These are phyloP conservation scores for Thymelicus lineola DNA, from an alignment of 2,888 invertebrate species.

Conservation along the genomic window DNA sequence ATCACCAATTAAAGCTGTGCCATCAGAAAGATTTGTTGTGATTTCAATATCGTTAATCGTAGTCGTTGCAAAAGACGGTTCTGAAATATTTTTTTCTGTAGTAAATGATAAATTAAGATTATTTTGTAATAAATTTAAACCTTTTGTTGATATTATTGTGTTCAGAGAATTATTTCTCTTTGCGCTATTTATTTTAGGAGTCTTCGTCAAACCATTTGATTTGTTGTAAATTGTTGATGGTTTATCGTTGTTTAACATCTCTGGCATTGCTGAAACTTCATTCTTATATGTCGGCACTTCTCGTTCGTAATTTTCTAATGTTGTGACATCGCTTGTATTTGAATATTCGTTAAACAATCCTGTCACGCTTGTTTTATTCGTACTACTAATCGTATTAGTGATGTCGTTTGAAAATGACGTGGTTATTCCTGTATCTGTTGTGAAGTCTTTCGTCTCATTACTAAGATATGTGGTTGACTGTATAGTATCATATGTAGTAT, in stretches of 20 bases:
- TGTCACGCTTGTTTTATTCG: not conserved
- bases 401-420: not conserved
- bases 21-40: not conserved
- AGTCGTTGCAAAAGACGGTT: not conserved
- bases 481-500: not conserved
- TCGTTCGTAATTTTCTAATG: not conserved
- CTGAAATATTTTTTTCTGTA: not conserved
- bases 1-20: not conserved
- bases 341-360: conserved; percentile 44
- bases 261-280: too few relatives aligned
- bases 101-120: not conserved
- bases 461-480: too few relatives aligned
- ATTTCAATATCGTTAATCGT: not conserved
- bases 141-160: not conserved
- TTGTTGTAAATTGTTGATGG: not conserved
- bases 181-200: not conserved
- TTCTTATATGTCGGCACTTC: not conserved
- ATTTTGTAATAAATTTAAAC: not conserved
- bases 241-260: too few relatives aligned
- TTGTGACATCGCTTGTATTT: conserved; percentile 41
- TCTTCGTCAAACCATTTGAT: not conserved
- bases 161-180: not conserved
- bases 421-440: not conserved
- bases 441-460: conserved; percentile 5
- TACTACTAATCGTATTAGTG: not conserved